These are phyloP conservation scores for Apamea crenata DNA, from an alignment of 2,888 invertebrate genomes.

Conservation along the genomic window DNA sequence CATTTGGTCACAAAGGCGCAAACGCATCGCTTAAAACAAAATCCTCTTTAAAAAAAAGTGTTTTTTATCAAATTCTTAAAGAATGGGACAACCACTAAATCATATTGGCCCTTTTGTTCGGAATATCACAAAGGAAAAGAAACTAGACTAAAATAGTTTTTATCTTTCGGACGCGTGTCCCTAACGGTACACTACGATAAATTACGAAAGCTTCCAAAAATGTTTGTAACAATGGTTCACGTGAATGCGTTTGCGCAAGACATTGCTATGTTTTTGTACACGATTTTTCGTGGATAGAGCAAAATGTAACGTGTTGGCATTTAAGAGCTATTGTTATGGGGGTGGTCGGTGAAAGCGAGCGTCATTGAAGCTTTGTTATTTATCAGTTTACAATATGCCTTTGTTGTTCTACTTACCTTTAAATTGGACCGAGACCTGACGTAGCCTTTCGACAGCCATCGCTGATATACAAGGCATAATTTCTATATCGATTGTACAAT, in stretches of 20 bases:
- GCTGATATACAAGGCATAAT: neutral
- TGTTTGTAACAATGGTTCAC: constrained; percentile 80
- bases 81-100: constrained; percentile 83
- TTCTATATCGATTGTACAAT: neutral
- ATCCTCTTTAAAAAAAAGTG: constrained; percentile 26
- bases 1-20: constrained; percentile 54
- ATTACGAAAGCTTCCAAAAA: constrained; percentile 82
- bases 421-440: constrained; percentile 40
- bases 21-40: constrained; percentile 55
- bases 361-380: constrained; percentile 68
- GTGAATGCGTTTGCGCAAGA: constrained; percentile 87
- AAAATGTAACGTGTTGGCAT: constrained; percentile 79
- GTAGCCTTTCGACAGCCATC: constrained; percentile 24
- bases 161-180: constrained; percentile 80
- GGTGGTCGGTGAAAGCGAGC: constrained; percentile 87
- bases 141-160: constrained; percentile 81
- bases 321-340: constrained; percentile 77
- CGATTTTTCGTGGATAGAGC: constrained; percentile 83
- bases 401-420: constrained; percentile 61
- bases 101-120: constrained; percentile 84
- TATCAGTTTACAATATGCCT: constrained; percentile 62
- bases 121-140: constrained; percentile 82
- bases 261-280: constrained; percentile 82
- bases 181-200: constrained; percentile 84
- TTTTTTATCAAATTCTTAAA: constrained; percentile 67